phyloP scores from a whole-genome alignment of 2,113 vertebrate species.

The Chionomys nivalis region DNA sequence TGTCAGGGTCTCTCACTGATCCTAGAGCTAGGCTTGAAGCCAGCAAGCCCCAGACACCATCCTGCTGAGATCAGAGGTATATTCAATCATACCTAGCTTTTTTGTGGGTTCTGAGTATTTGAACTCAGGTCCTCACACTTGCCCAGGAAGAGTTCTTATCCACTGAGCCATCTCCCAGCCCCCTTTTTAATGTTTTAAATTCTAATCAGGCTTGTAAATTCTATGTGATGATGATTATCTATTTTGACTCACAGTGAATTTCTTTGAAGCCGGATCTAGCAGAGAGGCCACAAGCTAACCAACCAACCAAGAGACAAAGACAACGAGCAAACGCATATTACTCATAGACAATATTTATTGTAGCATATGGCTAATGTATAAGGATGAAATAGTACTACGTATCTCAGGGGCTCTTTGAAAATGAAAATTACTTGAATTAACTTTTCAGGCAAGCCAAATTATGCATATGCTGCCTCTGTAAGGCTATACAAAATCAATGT shows the following conservation, averaged over 20 bases:
- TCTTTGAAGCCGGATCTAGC: constrained; percentile 47
- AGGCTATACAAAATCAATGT: constrained; percentile 79
- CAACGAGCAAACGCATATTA: constrained; percentile 58
- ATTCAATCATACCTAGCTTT: background rate
- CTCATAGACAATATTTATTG: constrained; percentile 72
- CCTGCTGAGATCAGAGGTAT: background rate
- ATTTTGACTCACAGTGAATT: constrained; percentile 58
- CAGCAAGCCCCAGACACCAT: background rate
- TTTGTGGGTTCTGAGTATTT: background rate
- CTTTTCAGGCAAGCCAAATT: constrained; percentile 75
- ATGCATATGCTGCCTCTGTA: constrained; percentile 69
- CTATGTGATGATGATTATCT: constrained; percentile 58
- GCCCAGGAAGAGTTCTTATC: background rate
- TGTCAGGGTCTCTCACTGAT: background rate
- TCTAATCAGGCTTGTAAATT: constrained; percentile 9
- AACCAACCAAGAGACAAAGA: constrained; percentile 66
- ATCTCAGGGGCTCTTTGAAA: constrained; percentile 77
- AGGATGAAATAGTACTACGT: constrained; percentile 61
- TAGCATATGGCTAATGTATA: constrained; percentile 75
- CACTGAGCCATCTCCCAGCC: background rate
- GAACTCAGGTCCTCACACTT: background rate
- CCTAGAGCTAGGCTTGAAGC: background rate
- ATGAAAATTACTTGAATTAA: constrained; percentile 82
- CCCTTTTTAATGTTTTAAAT: background rate
- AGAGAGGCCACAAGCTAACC: constrained; percentile 61